Evolutionary conservation across 2,113 vertebrate genomes (phyloP).

Genomic region (Brevimyrus niger): DNA sequence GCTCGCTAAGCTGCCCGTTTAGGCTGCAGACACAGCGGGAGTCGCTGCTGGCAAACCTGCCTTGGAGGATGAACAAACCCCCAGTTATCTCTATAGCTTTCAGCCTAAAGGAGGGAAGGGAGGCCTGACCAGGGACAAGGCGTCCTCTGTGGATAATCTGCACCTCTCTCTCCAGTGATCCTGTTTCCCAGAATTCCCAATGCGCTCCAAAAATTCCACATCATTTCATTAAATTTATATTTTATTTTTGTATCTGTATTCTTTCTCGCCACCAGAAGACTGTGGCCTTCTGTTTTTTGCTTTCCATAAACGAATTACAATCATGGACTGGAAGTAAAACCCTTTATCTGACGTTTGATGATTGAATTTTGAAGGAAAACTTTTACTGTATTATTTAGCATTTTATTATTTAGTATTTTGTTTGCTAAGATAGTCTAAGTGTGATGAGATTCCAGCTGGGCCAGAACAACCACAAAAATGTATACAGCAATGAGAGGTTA

Average conservation of each 20-base stretch:
- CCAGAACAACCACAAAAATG: conserved; percentile 21
- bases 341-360: background rate
- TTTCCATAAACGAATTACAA: background rate
- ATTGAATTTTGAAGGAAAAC: background rate
- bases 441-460: conserved; percentile 12
- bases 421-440: conserved; percentile 31
- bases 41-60: background rate
- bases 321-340: background rate
- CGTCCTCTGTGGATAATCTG: background rate
- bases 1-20: background rate
- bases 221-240: background rate
- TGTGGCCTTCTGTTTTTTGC: background rate
- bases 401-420: conserved; percentile 2
- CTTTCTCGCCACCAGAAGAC: background rate
- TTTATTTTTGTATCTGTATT: background rate
- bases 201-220: background rate
- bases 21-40: background rate
- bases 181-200: background rate
- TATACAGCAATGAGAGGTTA: conserved; percentile 37
- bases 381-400: background rate
- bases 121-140: background rate
- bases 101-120: background rate
- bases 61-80: background rate
- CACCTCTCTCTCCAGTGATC: background rate
- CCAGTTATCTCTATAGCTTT: background rate